Conservation (phyloP, 2,888 invertebrate genomes). For the Stenodera caucasica region DNA sequence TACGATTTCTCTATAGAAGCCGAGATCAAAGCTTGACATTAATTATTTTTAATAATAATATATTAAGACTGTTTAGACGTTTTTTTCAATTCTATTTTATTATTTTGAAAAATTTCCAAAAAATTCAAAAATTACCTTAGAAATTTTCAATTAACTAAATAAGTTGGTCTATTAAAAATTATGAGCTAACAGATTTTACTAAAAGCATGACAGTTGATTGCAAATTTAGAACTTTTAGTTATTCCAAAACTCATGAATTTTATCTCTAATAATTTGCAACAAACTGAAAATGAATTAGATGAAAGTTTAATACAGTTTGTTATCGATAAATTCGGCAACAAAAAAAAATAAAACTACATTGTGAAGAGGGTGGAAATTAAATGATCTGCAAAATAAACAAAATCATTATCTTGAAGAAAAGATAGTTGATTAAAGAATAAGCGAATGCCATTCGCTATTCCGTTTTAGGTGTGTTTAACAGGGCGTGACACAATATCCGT, state of each 20-base stretch:
- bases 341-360: not conserved
- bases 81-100: not conserved
- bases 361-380: not conserved
- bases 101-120: not conserved
- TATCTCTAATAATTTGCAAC: no score
- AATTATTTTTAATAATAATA: not conserved
- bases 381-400: not conserved
- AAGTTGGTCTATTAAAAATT: no score
- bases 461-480: not conserved
- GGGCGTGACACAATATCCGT: slow-evolving; percentile 4
- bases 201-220: no score
- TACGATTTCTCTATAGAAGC: not conserved
- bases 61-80: not conserved
- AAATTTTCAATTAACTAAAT: no score
- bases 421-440: not conserved
- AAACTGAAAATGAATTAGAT: no score
- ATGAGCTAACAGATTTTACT: no score
- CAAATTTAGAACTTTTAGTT: no score
- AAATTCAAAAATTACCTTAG: no score
- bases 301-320: not conserved
- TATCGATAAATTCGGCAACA: not conserved
- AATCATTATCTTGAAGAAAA: not conserved
- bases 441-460: not conserved
- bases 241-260: no score
- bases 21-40: not conserved